phyloP scores from a whole-genome alignment of 1,140 invertebrate genomes.

The Harpegnathos saltator region DNA sequence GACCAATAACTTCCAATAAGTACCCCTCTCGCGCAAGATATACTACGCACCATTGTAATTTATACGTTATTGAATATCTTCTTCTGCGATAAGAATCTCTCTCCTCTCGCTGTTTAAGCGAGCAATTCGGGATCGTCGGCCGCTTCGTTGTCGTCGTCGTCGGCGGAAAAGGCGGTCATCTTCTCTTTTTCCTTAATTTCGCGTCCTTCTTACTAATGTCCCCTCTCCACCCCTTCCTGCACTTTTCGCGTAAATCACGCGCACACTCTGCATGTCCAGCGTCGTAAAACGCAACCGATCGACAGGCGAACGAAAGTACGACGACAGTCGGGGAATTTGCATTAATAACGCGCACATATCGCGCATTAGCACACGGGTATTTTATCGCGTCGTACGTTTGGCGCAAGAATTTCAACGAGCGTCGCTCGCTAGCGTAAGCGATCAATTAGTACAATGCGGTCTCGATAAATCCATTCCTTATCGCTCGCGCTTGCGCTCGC shows the following conservation, averaged over 20 bases:
- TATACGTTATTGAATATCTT: constrained; percentile 49
- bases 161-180: too few species aligned
- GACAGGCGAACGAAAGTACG: background rate
- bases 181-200: too few species aligned
- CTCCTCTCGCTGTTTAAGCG: background rate
- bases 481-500: too few species aligned
- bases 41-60: constrained; percentile 38
- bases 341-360: constrained; percentile 4
- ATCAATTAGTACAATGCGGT: constrained; percentile 43
- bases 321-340: constrained; percentile 14
- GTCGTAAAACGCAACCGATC: constrained; percentile 14
- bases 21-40: constrained; percentile 31
- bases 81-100: constrained; percentile 9
- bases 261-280: background rate
- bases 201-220: too few species aligned
- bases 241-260: background rate
- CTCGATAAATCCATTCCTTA: constrained; percentile 30
- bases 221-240: background rate
- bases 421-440: background rate
- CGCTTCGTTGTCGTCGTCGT: too few species aligned
- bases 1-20: constrained; percentile 50
- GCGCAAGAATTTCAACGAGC: constrained; percentile 24
- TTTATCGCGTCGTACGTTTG: background rate
- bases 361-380: constrained; percentile 1
- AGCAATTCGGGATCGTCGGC: background rate